Evolutionary conservation across 1,140 invertebrate species (phyloP).

Genomic region (Drosophila takahashii): DNA sequence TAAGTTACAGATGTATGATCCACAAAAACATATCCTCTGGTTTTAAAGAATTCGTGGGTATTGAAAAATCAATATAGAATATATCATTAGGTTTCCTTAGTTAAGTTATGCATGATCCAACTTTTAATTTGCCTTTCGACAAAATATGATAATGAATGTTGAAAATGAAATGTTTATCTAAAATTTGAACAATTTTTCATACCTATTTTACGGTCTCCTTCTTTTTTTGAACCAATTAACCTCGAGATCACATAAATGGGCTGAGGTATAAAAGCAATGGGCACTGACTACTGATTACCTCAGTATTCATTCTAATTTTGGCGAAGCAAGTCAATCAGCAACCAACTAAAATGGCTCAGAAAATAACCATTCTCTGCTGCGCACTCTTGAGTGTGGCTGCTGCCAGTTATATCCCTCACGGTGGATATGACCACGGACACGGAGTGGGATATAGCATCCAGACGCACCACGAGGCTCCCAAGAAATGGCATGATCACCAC

Average conservation of each 20-base stretch:
- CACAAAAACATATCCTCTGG: no score
- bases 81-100: no score
- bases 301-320: conserved; percentile 55
- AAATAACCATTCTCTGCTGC: conserved; percentile 49
- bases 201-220: conserved; percentile 30
- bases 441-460: conserved; percentile 55
- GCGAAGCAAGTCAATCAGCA: conserved; percentile 44
- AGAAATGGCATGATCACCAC: conserved; percentile 61
- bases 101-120: no score
- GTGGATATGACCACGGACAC: conserved; percentile 34
- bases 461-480: conserved; percentile 63
- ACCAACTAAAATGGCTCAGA: conserved; percentile 42
- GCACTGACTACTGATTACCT: conserved; percentile 31
- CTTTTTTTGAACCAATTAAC: conserved; percentile 74
- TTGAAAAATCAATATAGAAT: no score
- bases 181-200: conserved; percentile 60
- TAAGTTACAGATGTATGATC: no score
- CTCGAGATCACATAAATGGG: conserved; percentile 59
- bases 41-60: no score
- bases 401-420: conserved; percentile 41
- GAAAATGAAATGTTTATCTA: conserved; percentile 72
- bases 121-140: conserved; percentile 66
- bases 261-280: conserved; percentile 56
- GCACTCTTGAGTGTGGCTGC: conserved; percentile 41
- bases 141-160: conserved; percentile 36